These are phyloP conservation scores for Stenchaetothrips biformis DNA, from an alignment of 2,888 invertebrate species.

Conservation along the genomic window DNA sequence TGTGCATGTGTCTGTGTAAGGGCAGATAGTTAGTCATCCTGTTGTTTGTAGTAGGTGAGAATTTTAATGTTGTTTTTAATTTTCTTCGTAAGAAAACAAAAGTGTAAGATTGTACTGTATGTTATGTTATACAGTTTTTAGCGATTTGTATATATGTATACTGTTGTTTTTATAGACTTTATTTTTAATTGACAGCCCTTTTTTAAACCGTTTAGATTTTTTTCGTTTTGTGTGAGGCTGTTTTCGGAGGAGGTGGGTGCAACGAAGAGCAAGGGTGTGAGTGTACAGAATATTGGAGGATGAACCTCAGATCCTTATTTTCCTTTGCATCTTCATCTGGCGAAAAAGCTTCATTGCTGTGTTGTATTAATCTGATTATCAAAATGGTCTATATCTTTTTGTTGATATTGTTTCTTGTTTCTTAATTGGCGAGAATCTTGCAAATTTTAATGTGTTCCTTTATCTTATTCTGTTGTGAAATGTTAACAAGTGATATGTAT, in stretches of 20 bases:
- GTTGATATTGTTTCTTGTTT: slow-evolving; percentile 21
- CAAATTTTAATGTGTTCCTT: slow-evolving; percentile 21
- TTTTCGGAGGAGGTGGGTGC: background rate
- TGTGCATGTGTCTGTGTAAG: background rate
- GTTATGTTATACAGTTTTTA: slow-evolving; percentile 13
- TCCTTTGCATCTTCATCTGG: background rate
- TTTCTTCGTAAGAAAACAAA: background rate
- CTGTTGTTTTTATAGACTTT: slow-evolving; percentile 19
- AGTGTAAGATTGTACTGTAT: slow-evolving; percentile 10
- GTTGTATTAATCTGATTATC: background rate
- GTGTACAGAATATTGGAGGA: background rate
- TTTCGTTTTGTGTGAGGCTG: background rate
- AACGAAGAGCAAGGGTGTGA: background rate
- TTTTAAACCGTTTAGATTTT: background rate
- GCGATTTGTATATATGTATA: slow-evolving; percentile 16
- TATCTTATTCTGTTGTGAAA: slow-evolving; percentile 15
- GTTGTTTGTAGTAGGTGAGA: slow-evolving; percentile 1
- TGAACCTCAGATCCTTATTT: background rate
- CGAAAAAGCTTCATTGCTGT: background rate
- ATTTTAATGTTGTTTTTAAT: slow-evolving; percentile 8
- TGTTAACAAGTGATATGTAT: slow-evolving; percentile 22
- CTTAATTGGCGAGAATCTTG: background rate
- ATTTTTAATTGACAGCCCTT: background rate
- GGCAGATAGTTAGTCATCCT: background rate
- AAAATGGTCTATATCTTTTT: slow-evolving; percentile 20